A percentile compares a stretch with the other conserved stretches of the same genome.
phyloP scores from a whole-genome alignment of 2,113 vertebrate genomes.

The Asarcornis scutulata region DNA sequence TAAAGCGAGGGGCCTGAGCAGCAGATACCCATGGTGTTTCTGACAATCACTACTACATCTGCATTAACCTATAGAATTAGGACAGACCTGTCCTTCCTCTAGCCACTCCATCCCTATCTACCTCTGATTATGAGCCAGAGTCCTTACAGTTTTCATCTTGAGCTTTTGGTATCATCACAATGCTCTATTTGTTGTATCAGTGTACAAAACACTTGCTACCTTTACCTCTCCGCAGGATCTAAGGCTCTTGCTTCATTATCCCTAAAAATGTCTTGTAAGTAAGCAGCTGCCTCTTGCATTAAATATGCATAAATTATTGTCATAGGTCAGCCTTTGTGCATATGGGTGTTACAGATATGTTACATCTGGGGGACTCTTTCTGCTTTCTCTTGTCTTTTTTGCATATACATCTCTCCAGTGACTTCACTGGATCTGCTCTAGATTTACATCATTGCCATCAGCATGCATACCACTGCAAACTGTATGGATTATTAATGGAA shows the following conservation, averaged over 20 bases:
- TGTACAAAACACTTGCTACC: neutral
- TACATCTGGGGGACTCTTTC: neutral
- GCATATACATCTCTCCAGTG: neutral
- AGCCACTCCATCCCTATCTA: neutral
- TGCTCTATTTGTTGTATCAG: neutral
- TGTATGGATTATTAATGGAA: neutral
- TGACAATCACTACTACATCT: neutral
- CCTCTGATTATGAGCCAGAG: neutral
- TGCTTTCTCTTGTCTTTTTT: neutral
- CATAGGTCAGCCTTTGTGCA: neutral
- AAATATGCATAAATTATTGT: neutral
- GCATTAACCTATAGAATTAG: neutral
- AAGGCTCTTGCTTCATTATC: neutral
- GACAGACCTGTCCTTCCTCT: neutral
- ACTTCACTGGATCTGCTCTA: neutral
- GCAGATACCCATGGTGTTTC: neutral
- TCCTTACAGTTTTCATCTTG: neutral
- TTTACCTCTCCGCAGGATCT: neutral
- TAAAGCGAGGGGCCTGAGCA: neutral
- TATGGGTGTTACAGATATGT: neutral
- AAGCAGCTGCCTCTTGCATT: neutral
- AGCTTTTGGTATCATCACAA: neutral
- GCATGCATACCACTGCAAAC: neutral
- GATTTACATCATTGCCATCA: neutral
- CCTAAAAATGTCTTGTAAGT: neutral